These are phyloP conservation scores for Neoniphon sammara DNA, from an alignment of 2,797 vertebrate species.

Conservation along the genomic window DNA sequence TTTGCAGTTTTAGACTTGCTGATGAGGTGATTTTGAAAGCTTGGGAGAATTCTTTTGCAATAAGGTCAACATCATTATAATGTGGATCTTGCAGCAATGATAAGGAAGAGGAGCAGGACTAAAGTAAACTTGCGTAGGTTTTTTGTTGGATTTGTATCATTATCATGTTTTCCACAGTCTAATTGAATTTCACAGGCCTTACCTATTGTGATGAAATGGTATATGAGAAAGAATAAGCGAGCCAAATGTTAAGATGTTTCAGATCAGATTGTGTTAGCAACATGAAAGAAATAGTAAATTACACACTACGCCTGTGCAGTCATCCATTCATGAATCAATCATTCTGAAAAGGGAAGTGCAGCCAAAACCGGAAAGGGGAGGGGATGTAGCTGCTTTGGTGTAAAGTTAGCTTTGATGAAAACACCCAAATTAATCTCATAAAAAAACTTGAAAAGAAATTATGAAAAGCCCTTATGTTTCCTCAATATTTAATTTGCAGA, in stretches of 20 bases:
- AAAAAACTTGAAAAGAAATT: slow-evolving; percentile 35
- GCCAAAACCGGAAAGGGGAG: slow-evolving; percentile 38
- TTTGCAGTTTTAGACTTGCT: neutral
- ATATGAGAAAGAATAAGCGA: slow-evolving; percentile 39
- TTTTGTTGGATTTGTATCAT: slow-evolving; percentile 56
- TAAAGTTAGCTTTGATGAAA: slow-evolving; percentile 48
- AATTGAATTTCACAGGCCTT: slow-evolving; percentile 52
- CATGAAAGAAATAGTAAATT: slow-evolving; percentile 46
- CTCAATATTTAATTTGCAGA: slow-evolving; percentile 62
- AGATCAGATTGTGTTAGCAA: slow-evolving; percentile 47
- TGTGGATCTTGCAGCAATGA: slow-evolving; percentile 54
- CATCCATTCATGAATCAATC: slow-evolving; percentile 66
- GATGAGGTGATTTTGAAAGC: slow-evolving; percentile 10
- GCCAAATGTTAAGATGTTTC: slow-evolving; percentile 46
- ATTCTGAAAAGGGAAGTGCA: slow-evolving; percentile 63
- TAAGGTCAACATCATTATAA: slow-evolving; percentile 52
- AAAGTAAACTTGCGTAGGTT: slow-evolving; percentile 30
- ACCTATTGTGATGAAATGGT: slow-evolving; percentile 46
- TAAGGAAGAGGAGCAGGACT: slow-evolving; percentile 35
- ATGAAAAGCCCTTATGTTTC: slow-evolving; percentile 50
- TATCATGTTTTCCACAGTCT: slow-evolving; percentile 45
- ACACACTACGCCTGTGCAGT: slow-evolving; percentile 55
- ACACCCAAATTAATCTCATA: slow-evolving; percentile 59
- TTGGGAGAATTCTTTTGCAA: slow-evolving; percentile 8
- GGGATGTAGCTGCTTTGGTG: slow-evolving; percentile 44